phyloP scores from a whole-genome alignment of 2,888 invertebrate genomes.

The Rhimphoctona megacephalus region DNA sequence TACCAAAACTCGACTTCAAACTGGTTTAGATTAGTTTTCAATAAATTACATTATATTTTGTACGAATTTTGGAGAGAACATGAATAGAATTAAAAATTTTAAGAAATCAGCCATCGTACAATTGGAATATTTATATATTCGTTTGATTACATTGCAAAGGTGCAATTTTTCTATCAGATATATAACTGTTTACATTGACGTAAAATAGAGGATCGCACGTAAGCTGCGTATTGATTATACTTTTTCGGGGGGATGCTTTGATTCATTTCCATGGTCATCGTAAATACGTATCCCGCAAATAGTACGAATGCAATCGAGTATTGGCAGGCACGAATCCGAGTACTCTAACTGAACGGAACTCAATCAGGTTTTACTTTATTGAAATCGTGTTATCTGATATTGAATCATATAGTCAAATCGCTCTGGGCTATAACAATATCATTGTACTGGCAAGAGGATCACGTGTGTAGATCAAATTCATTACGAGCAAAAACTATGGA shows the following conservation, averaged over 20 bases:
- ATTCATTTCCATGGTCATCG: background rate
- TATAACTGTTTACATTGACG: background rate
- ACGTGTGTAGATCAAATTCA: background rate
- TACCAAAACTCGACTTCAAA: background rate
- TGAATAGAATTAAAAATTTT: background rate
- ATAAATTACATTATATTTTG: background rate
- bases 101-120: background rate
- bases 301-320: background rate
- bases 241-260: background rate
- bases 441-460: background rate
- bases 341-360: background rate
- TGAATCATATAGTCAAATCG: background rate
- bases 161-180: background rate
- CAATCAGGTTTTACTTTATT: conserved; percentile 8
- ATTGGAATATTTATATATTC: too few species aligned
- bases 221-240: background rate
- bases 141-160: background rate
- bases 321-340: background rate
- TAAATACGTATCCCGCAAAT: background rate
- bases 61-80: background rate
- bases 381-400: conserved; percentile 14
- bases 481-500: background rate
- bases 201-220: background rate
- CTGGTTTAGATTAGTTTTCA: background rate
- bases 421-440: background rate